A percentile compares a stretch with the other conserved stretches of the same genome.
phyloP scores from a whole-genome alignment of 53 echinoderm and acorn worm species.

The Arbacia lixula region DNA sequence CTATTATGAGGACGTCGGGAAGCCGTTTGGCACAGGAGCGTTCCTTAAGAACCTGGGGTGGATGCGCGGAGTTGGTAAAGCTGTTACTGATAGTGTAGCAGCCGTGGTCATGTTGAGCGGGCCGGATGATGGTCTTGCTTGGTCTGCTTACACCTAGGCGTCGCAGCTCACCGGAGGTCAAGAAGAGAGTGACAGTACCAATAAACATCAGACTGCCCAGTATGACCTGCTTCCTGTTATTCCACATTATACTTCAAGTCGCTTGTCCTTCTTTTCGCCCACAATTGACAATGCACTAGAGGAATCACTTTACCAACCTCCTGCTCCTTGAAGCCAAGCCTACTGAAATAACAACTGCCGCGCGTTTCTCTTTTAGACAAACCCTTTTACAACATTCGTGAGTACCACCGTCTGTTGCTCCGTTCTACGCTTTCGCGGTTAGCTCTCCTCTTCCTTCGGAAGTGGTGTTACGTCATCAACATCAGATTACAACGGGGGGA shows the following conservation, averaged over 20 bases:
- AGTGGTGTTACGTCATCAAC: too few relatives aligned
- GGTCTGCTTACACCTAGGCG: constrained; percentile 1
- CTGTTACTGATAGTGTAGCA: constrained; percentile 22
- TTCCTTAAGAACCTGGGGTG: background rate
- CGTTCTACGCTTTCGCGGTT: too few relatives aligned
- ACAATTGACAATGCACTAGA: too few relatives aligned
- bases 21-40: constrained; percentile 40
- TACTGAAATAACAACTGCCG: too few relatives aligned
- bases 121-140: background rate
- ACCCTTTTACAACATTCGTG: too few relatives aligned
- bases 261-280: too few relatives aligned
- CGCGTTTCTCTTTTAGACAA: too few relatives aligned
- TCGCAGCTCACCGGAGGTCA: constrained; percentile 34
- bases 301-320: too few relatives aligned
- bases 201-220: constrained; percentile 45
- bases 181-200: constrained; percentile 18
- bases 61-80: background rate
- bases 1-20: constrained; percentile 60
- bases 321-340: too few relatives aligned
- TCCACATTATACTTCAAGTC: constrained; percentile 35
- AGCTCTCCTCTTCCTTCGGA: too few relatives aligned
- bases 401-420: too few relatives aligned
- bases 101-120: constrained; percentile 37
- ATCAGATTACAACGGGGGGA: too few relatives aligned
- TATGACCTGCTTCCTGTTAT: constrained; percentile 27